Evolutionary conservation across 2,797 vertebrate genomes (phyloP).

Genomic region (Eulemur albifrons): DNA sequence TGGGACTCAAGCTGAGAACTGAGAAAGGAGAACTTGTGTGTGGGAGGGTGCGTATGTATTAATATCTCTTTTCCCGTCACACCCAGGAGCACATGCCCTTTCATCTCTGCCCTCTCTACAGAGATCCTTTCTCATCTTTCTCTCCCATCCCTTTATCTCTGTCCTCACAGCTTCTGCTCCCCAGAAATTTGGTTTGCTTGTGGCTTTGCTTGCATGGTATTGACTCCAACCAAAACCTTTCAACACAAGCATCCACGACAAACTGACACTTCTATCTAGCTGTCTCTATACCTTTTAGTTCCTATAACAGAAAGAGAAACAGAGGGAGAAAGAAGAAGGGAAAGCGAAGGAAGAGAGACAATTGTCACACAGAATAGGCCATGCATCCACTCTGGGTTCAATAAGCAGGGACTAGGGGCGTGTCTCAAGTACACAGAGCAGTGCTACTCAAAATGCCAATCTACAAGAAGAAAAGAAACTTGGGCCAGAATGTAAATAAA

Average conservation of each 20-base stretch:
- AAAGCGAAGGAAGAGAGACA: not conserved
- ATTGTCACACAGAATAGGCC: fast-evolving
- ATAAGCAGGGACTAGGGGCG: not conserved
- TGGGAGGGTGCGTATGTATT: fast-evolving
- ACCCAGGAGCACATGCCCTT: not conserved
- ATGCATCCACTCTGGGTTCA: not conserved
- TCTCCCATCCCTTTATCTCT: not conserved
- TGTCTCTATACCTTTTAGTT: not conserved
- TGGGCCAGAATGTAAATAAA: not conserved
- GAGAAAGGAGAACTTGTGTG: not conserved
- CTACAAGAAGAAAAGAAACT: not conserved
- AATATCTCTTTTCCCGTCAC: not conserved
- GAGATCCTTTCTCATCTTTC: not conserved
- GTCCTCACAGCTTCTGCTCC: not conserved
- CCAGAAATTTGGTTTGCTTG: not conserved
- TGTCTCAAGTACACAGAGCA: fast-evolving
- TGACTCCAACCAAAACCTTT: not conserved
- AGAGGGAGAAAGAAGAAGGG: not conserved
- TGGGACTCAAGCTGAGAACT: not conserved
- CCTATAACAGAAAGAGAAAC: not conserved
- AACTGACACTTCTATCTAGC: not conserved
- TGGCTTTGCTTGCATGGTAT: not conserved
- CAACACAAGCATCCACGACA: not conserved
- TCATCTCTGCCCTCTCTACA: not conserved
- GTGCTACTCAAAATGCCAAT: not conserved